Evolutionary conservation across 2,888 invertebrate species (phyloP).

Genomic region (Dendrolimus pini): DNA sequence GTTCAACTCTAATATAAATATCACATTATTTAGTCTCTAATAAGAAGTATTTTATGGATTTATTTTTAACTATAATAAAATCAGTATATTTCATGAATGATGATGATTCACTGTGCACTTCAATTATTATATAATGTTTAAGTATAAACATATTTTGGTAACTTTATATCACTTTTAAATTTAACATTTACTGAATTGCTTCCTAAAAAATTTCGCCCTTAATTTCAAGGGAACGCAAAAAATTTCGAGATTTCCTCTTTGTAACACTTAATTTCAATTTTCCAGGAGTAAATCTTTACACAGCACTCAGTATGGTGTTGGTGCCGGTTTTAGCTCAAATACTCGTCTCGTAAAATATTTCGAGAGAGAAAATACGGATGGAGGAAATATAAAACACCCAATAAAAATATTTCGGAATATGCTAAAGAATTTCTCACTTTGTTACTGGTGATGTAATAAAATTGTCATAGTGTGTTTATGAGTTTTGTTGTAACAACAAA

Average conservation of each 20-base stretch:
- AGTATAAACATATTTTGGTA: too few species aligned
- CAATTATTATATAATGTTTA: too few species aligned
- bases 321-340: slow-evolving; percentile 44
- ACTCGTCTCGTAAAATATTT: slow-evolving; percentile 29
- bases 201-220: background rate
- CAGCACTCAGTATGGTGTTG: slow-evolving; percentile 34
- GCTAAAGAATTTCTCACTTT: background rate
- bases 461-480: background rate
- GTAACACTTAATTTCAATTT: slow-evolving; percentile 13
- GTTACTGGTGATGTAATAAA: background rate
- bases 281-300: slow-evolving; percentile 44
- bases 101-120: too few species aligned
- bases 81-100: too few species aligned
- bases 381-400: slow-evolving; percentile 11
- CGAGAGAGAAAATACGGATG: slow-evolving; percentile 6
- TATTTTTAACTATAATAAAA: too few species aligned
- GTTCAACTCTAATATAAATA: too few species aligned
- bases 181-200: too few species aligned
- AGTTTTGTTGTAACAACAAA: background rate
- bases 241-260: background rate
- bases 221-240: slow-evolving; percentile 4
- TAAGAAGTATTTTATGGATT: too few species aligned
- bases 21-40: too few species aligned
- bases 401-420: slow-evolving; percentile 2
- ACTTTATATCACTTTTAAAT: too few species aligned